Evolutionary conservation across 2,888 invertebrate genomes (phyloP).

Genomic region (Rhagonycha fulva): DNA sequence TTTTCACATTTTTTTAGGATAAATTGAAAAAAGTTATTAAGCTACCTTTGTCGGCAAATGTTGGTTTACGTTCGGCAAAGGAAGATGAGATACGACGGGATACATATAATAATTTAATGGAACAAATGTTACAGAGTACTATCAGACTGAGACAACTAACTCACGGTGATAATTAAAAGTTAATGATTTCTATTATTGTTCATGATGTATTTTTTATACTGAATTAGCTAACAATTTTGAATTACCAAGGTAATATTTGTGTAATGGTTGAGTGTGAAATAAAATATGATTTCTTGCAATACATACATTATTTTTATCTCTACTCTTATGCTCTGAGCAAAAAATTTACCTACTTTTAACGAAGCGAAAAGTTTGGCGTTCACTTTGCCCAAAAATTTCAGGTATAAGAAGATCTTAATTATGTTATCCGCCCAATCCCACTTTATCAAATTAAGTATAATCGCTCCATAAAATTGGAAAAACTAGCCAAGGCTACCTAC

Average conservation of each 20-base stretch:
- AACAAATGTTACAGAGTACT: constrained; percentile 4
- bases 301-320: no score
- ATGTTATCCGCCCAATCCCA: constrained; percentile 83
- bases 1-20: background rate
- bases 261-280: background rate
- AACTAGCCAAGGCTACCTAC: no score
- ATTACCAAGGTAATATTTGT: background rate
- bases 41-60: background rate
- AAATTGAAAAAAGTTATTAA: background rate
- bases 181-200: background rate
- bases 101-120: constrained; percentile 8
- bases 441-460: constrained; percentile 63
- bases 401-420: no score
- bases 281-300: background rate
- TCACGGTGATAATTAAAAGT: background rate
- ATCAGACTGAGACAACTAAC: background rate
- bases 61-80: background rate
- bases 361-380: no score
- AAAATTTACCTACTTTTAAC: no score
- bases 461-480: constrained; percentile 75
- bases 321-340: no score
- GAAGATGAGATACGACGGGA: background rate
- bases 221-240: background rate
- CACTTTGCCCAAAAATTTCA: no score
- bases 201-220: background rate